Evolutionary conservation across 2,113 vertebrate species (phyloP).

Genomic region (Chlamydotis undulata): DNA sequence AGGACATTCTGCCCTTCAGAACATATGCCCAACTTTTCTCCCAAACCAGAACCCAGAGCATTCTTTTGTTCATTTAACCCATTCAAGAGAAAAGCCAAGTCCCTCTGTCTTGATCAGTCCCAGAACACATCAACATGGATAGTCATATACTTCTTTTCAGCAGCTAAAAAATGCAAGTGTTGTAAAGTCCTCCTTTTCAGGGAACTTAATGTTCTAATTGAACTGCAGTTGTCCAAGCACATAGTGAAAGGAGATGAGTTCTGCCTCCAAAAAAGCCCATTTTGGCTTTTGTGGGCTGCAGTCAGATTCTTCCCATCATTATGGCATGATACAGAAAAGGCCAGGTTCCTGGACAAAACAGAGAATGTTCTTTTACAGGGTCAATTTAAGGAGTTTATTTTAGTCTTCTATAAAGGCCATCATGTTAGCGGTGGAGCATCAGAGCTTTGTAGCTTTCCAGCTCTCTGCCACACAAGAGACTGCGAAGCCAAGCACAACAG

Average conservation of each 20-base stretch:
- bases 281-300: neutral
- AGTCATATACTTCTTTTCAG: neutral
- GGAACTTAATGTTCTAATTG: neutral
- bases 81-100: neutral
- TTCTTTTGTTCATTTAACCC: neutral
- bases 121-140: neutral
- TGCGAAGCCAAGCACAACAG: slow-evolving; percentile 43
- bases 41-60: neutral
- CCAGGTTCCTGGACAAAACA: slow-evolving; percentile 9
- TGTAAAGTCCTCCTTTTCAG: neutral
- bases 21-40: neutral
- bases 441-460: slow-evolving; percentile 31
- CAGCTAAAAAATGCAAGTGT: neutral
- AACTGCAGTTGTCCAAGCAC: neutral
- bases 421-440: neutral
- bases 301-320: slow-evolving; percentile 11
- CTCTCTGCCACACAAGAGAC: slow-evolving; percentile 18
- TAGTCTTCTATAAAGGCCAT: neutral
- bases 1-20: neutral
- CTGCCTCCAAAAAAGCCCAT: neutral
- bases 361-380: neutral
- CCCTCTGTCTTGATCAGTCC: neutral
- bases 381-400: slow-evolving; percentile 43
- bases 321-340: neutral
- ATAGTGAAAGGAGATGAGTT: neutral